Base-by-base conservation (phyloP, 2,113 vertebrate genomes). In the Coptodon bakossiorum region DNA sequence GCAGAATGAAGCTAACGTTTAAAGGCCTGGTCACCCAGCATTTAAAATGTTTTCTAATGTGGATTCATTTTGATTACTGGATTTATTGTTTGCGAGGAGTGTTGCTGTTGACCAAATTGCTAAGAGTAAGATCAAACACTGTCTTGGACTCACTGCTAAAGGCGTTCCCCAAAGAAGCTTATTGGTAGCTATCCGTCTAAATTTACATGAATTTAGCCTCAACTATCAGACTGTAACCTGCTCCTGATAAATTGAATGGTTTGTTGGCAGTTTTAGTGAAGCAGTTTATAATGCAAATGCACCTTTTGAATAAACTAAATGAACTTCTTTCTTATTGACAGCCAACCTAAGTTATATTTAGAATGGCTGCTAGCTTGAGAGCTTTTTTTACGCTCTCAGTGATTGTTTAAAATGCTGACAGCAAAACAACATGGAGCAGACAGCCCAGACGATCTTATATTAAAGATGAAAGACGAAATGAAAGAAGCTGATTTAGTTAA, bases 11-110 rank as follows among this genome's bases (percentile, higher is more conserved):
- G 16, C 29, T 24, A 80, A 29, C 9, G 1, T 31, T 7, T 78
- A 50, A 78, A 85, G 84, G 19, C 59, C 40, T 8, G 61, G 83
- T 86, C 80, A n/a, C 17, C 5, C 48, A 40, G 50, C 36, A 71
- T 24, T 82, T 24, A 38, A 54, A 52, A 40, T 0, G 12, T 48
- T 29, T 68, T 68, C 11, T 19, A 68, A 68, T 5, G 19, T 13
- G 4, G 71, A 29, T 27, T 76, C 9, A 31, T 50, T 50, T 29
- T 50, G 40, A 76, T 48, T 31, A 7, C 43, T 50, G 71, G 43
- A 12, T 50, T 31, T 9, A 38, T 36, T 68, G 17, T 66, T 24
- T 24, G 54, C 12, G 3, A 43, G 31, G 5, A 36, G 6, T 52
- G 45, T n/a, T 68, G 17, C 57, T 66, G 43, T 66, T 50, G 57